These are phyloP conservation scores for Poeciliopsis occidentalis DNA, from an alignment of 2,113 vertebrate species.

Conservation along the genomic window DNA sequence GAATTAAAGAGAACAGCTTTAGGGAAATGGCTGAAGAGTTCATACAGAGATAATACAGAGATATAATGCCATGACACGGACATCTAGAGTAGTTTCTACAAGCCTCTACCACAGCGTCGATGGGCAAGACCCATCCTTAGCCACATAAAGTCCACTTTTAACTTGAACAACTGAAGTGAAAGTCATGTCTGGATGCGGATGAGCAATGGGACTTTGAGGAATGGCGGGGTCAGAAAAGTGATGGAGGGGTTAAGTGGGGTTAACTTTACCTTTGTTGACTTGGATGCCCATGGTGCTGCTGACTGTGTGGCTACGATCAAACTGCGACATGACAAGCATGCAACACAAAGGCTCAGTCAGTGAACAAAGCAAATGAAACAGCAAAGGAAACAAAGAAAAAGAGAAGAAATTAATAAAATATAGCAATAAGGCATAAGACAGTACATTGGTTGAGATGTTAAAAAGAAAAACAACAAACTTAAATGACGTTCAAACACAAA, in stretches of 20 bases:
- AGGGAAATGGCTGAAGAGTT: background rate
- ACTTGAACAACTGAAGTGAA: conserved; percentile 41
- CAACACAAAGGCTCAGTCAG: conserved; percentile 68
- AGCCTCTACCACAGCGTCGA: conserved; percentile 24
- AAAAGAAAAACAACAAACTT: conserved; percentile 43
- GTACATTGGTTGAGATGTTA: conserved; percentile 34
- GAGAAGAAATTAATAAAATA: conserved; percentile 55
- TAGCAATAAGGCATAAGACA: conserved; percentile 45
- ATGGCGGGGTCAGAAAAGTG: conserved; percentile 38
- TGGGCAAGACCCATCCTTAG: background rate
- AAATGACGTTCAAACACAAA: conserved; percentile 41
- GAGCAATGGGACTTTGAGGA: conserved; percentile 34
- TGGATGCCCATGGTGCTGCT: conserved; percentile 75
- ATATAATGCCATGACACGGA: conserved; percentile 20
- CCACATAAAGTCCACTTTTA: conserved; percentile 33
- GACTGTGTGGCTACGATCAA: conserved; percentile 81
- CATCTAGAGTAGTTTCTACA: conserved; percentile 31
- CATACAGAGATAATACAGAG: conserved; percentile 28
- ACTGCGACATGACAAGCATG: conserved; percentile 80
- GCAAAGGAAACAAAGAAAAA: conserved; percentile 31
- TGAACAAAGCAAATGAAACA: conserved; percentile 62
- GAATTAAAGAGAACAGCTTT: no score
- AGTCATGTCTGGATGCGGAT: conserved; percentile 38
- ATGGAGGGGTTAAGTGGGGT: conserved; percentile 46
- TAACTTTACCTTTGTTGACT: conserved; percentile 80